Conservation (phyloP, 2,797 vertebrate species). For the Taenioides sp. region DNA sequence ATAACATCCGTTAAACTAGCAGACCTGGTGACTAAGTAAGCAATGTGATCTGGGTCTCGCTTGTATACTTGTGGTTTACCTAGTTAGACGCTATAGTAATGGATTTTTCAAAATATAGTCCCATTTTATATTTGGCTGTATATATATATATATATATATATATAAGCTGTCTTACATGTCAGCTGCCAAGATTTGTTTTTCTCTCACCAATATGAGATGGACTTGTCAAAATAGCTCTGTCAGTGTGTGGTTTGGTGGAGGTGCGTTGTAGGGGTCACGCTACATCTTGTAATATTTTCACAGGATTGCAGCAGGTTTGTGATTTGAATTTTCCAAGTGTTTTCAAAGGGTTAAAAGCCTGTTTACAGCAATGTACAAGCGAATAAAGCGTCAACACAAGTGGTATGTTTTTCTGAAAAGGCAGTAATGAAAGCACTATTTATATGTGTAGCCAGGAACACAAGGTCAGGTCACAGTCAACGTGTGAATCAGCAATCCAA, state of each 20-base stretch:
- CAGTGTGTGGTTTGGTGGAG: conserved; percentile 7
- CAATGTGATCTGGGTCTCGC: conserved; percentile 11
- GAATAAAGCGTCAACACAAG: neutral
- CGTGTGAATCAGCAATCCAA: neutral
- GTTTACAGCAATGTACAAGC: conserved; percentile 14
- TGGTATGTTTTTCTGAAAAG: conserved; percentile 5
- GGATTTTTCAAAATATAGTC: neutral
- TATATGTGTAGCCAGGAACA: neutral
- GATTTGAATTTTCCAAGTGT: neutral
- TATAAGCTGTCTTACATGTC: conserved; percentile 5
- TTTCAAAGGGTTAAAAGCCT: conserved; percentile 19
- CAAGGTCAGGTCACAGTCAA: neutral
- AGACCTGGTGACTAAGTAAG: conserved; percentile 33
- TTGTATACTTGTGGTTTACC: conserved; percentile 6
- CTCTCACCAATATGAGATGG: conserved; percentile 24
- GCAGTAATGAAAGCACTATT: conserved; percentile 12
- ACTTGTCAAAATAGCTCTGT: conserved; percentile 20
- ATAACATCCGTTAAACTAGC: conserved; percentile 32
- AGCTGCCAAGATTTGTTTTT: conserved; percentile 37
- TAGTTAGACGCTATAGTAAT: conserved; percentile 7
- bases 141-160: neutral
- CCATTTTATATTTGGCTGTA: neutral
- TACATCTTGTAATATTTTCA: conserved; percentile 6
- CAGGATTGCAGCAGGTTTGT: conserved; percentile 10
- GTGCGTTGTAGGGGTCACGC: conserved; percentile 6